A percentile compares a stretch with the other conserved stretches of the same genome.
These are phyloP conservation scores for Drosophila sturtevanti DNA, from an alignment of 1,140 invertebrate species.

Conservation along the genomic window DNA sequence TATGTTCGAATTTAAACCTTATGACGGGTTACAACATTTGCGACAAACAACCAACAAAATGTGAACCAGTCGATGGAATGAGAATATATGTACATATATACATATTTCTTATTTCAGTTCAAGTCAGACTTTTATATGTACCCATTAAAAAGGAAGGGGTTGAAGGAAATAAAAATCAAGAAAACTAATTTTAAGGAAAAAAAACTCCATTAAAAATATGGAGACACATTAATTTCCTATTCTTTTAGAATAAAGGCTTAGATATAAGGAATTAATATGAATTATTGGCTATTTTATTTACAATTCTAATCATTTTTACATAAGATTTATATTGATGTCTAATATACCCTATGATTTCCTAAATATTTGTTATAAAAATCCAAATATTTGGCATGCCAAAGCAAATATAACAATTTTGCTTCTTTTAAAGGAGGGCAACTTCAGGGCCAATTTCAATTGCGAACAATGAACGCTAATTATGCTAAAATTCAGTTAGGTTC, in stretches of 20 bases:
- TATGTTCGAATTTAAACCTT: slow-evolving; percentile 60
- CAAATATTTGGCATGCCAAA: slow-evolving; percentile 23
- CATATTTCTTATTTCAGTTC: background rate
- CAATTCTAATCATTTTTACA: no score
- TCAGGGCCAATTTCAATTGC: slow-evolving; percentile 59
- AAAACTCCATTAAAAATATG: no score
- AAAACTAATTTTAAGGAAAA: no score
- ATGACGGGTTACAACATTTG: slow-evolving; percentile 63
- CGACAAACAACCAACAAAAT: slow-evolving; percentile 22
- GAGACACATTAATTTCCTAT: no score
- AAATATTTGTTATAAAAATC: slow-evolving; percentile 1
- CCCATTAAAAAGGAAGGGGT: background rate
- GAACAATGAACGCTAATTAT: slow-evolving; percentile 78
- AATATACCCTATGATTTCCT: slow-evolving; percentile 11
- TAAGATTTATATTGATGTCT: background rate
- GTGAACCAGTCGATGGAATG: background rate
- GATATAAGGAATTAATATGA: no score
- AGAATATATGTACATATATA: no score
- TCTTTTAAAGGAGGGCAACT: slow-evolving; percentile 17
- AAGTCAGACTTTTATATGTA: background rate
- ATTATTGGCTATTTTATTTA: no score
- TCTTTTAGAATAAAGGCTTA: no score
- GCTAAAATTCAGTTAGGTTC: slow-evolving; percentile 40
- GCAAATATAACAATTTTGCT: slow-evolving; percentile 21
- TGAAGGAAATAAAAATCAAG: background rate